Evolutionary conservation across 2,113 vertebrate genomes (phyloP), one percentile per base, ranked within the genome.

Genomic region (Myiagra hebetior): DNA sequence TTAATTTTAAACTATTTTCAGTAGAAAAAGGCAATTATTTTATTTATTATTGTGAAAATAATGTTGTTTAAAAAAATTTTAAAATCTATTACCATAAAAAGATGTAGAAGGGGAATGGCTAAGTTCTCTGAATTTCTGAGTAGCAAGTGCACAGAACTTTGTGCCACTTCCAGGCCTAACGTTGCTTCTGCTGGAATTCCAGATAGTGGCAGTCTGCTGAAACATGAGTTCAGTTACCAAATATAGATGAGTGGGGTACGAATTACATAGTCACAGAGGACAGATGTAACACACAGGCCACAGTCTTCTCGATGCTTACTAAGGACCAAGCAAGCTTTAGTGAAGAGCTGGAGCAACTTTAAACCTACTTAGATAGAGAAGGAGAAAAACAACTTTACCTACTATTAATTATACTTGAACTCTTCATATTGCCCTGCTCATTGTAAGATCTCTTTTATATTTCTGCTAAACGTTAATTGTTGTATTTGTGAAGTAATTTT

Each of bases 181-280:
- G 2, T 88, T 91, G 84, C 87, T 91, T 92, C 97, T 97, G 33
- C 90, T 97, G 97, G 96, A 97, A 98, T 98, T 98, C 98, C 96
- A 98, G 98, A 98, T 98, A 96, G 97, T 88, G 44, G 96, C 98
- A 95, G 98, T 97, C 97, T 98, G 98, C 97, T 99, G 99, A 98
- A 99, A 99, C 98, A 98, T 98, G 99, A 99, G 98, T 98, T 98
- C 96, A 98, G 97, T 97, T 98, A 96, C 99, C 99, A 99, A 99
- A 99, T 99, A 99, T 99, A 99, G 99, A 97, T 79, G 98, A 97
- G 98, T 97, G 91, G 97, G 97, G 81, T 88, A 96, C 96, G 91
- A 98, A 97, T 98, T 96, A 98, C 98, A 98, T 93, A 97, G 98
- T 97, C 96, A 98, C 97, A 97, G 98, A 97, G 98, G 98, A 98